Evolutionary conservation across 2,113 vertebrate species (phyloP), one percentile per base, ranked within the genome.

Genomic region (Forbesichthys agassizii): DNA sequence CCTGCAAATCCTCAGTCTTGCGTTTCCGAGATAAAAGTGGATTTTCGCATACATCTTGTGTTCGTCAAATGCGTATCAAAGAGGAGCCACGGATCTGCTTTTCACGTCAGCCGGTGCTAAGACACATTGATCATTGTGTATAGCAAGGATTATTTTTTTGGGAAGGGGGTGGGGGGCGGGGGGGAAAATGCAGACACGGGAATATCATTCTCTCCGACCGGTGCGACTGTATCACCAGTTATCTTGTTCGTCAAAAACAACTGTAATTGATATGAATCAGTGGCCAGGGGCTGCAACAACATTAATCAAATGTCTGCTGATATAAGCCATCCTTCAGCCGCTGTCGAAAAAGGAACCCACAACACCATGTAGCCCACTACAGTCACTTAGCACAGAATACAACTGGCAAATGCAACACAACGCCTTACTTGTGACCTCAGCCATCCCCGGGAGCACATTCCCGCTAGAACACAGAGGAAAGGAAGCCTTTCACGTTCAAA

Each of bases 391-490:
- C 74, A 75, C 69, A 75, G 73, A 79, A 52, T 75, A 73, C 68
- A 70, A 61, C 61, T 73, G 77, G 69, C 67, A 68, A 81, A 81
- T 49, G 62, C 48, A 65, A 69, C 76, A 91, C 86, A 91, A 91
- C 88, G 86, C 63, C 65, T 46, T 58, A 80, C 72, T 86, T 90
- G 86, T 92, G 86, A 91, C 88, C 84, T 80, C 74, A 33, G 69
- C 71, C 77, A 76, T 82, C 82, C 82, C 46, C 80, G 85, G 87
- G 81, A 84, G 84, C 87, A 77, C 88, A 88, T 89, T 91, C 83
- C 65, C 86, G 71, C 80, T 85, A 56, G 74, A 71, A 85, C 74
- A 76, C 71, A 70, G 62, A 74, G 77, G 68, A 78, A 73, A 60
- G 53, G 48, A 54, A 52, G 48, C 56, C 55, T 65, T 68, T 76